Evolutionary conservation across 2,113 vertebrate species (phyloP), one percentile per base, ranked within the genome.

Genomic region (Neotragus pygmaeus): DNA sequence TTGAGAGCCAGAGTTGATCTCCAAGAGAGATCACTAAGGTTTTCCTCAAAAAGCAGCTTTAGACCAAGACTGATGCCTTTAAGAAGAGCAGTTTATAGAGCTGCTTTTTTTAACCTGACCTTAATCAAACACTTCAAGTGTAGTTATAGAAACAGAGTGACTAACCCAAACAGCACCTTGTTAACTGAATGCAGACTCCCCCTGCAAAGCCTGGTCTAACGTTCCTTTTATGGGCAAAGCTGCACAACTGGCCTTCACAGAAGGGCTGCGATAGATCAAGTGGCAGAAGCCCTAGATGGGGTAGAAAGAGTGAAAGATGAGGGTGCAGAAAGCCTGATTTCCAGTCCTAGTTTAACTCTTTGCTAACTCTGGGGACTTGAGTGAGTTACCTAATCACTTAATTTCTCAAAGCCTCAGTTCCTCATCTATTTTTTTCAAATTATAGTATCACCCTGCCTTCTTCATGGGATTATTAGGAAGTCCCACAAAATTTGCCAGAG

Each of bases 181-280:
- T 60, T 96, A 96, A 92, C 91, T 70, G 87, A 66, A 82, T 6
- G 27, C 94, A 94, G 86, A 75, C 89, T 39, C 53, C 89, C 91
- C 64, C 91, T 88, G 85, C 55, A 49, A 93, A 86, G 47, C 47
- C 73, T 78, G 4, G 47, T 49, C 95, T 51, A 94, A 49, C 78
- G 2, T 90, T 95, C 98, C 97, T 98, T 97, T 97, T 98, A 97
- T 97, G 97, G 97, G 53, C 96, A 97, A 84, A 95, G 47, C 80
- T n/a, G 53, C 6, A 6, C 23, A 30, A 17, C 73, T 39, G 78
- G 49, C 94, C 90, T 30, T 6, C 53, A 13, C 1, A 1, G 64
- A n/a, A 36, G 78, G 66, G 60, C 88, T 82, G 84, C 49, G 1
- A 13, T n/a, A 43, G 58, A 84, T 83, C 80, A 49, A 86, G 53